phyloP scores from a whole-genome alignment of 2,888 invertebrate genomes.

The Amiota communis region DNA sequence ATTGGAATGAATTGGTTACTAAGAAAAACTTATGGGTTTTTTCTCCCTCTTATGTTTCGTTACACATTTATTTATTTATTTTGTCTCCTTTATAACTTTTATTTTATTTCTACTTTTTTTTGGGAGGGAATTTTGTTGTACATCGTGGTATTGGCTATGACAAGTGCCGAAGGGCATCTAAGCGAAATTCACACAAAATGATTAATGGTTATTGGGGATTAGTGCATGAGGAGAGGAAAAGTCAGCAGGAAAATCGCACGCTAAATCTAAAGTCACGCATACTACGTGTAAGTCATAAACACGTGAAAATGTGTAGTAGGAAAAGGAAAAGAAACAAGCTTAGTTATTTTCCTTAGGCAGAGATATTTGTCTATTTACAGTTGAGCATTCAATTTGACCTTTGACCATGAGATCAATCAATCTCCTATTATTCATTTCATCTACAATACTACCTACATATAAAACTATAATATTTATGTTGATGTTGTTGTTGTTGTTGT shows the following conservation, averaged over 20 bases:
- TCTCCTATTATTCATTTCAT: slow-evolving; percentile 56
- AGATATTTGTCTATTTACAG: slow-evolving; percentile 58
- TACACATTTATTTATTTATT: neutral
- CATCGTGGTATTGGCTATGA: neutral
- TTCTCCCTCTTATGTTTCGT: too few species aligned
- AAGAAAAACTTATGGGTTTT: too few species aligned
- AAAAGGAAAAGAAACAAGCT: too few species aligned
- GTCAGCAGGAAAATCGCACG: slow-evolving; percentile 49
- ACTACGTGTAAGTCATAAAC: neutral
- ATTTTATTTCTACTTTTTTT: neutral
- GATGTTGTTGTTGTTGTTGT: slow-evolving; percentile 38
- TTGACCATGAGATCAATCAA: slow-evolving; percentile 63
- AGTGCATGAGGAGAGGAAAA: slow-evolving; percentile 29
- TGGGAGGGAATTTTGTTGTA: neutral
- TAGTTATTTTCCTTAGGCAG: too few species aligned
- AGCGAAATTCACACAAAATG: slow-evolving; percentile 53
- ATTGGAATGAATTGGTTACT: too few species aligned
- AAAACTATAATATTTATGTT: slow-evolving; percentile 32
- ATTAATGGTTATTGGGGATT: slow-evolving; percentile 66
- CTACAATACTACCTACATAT: neutral
- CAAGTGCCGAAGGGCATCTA: neutral
- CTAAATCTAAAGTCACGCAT: slow-evolving; percentile 33
- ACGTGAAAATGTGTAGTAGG: too few species aligned
- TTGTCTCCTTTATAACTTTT: neutral
- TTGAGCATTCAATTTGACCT: slow-evolving; percentile 67